These are phyloP conservation scores for Anoplopoma fimbria DNA, from an alignment of 2,113 vertebrate species.

Conservation along the genomic window DNA sequence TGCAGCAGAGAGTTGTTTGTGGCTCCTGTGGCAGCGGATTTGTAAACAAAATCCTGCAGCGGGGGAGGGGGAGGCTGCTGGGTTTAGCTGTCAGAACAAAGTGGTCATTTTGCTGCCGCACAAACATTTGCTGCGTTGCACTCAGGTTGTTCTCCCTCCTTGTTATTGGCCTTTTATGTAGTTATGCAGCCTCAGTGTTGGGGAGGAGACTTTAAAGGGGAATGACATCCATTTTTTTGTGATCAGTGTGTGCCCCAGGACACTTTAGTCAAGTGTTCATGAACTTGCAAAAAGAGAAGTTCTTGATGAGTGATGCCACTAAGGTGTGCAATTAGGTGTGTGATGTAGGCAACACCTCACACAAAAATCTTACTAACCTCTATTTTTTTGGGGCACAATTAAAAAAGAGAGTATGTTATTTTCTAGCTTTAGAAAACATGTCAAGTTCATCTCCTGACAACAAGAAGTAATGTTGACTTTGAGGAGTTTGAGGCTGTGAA, in stretches of 20 bases:
- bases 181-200: constrained; percentile 14
- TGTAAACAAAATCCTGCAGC: constrained; percentile 77
- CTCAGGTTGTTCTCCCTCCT: constrained; percentile 42
- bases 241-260: not conserved
- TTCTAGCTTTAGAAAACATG: not conserved
- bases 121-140: constrained; percentile 49
- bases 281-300: constrained; percentile 19
- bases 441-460: not conserved
- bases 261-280: not conserved
- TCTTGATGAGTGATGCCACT: not conserved
- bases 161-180: constrained; percentile 35
- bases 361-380: not conserved
- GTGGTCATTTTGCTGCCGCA: constrained; percentile 68
- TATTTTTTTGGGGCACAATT: not conserved
- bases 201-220: constrained; percentile 30
- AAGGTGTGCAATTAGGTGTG: not conserved
- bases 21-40: constrained; percentile 63
- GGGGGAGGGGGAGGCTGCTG: constrained; percentile 24
- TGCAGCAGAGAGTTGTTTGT: constrained; percentile 39
- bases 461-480: not conserved
- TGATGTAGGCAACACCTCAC: not conserved
- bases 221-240: constrained; percentile 10
- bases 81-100: constrained; percentile 72
- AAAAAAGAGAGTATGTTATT: not conserved
- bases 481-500: constrained; percentile 1